Conservation (phyloP, 1,140 invertebrate species). For the Pseudomyrmex concolor region DNA sequence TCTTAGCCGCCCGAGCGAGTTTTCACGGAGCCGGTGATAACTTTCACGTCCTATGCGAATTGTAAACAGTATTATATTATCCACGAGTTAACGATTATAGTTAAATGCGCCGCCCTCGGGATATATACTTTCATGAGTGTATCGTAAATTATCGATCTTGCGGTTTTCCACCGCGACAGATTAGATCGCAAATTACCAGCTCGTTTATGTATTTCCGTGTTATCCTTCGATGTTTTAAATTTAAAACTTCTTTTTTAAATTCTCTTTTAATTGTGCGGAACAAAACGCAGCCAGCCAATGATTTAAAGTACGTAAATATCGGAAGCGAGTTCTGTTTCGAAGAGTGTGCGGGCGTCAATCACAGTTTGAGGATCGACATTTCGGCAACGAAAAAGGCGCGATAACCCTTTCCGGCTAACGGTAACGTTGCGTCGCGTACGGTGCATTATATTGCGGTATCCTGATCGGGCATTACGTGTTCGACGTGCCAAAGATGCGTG, state of each 20-base stretch:
- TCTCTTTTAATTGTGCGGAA: neutral
- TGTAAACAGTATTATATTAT: conserved; percentile 44
- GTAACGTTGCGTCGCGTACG: conserved; percentile 66
- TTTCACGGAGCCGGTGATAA: conserved; percentile 46
- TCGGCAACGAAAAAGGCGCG: conserved; percentile 46
- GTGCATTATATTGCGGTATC: conserved; percentile 52
- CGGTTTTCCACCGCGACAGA: neutral
- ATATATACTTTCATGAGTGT: conserved; percentile 11
- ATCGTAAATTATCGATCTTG: neutral
- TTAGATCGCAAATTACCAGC: neutral
- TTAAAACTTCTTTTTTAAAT: neutral
- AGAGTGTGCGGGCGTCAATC: neutral
- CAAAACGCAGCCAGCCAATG: neutral
- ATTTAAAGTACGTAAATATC: too few species aligned
- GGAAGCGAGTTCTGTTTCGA: neutral
- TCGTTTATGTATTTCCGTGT: neutral
- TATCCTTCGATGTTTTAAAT: neutral
- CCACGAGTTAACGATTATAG: conserved; percentile 7
- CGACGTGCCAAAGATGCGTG: conserved; percentile 68
- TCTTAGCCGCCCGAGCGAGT: conserved; percentile 35
- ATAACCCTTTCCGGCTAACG: conserved; percentile 81
- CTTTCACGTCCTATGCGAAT: conserved; percentile 48
- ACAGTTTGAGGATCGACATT: neutral
- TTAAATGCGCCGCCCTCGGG: too few species aligned
- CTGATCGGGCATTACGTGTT: conserved; percentile 64